Evolutionary conservation across 2,888 invertebrate species (phyloP).

Genomic region (Malacosoma neustria): DNA sequence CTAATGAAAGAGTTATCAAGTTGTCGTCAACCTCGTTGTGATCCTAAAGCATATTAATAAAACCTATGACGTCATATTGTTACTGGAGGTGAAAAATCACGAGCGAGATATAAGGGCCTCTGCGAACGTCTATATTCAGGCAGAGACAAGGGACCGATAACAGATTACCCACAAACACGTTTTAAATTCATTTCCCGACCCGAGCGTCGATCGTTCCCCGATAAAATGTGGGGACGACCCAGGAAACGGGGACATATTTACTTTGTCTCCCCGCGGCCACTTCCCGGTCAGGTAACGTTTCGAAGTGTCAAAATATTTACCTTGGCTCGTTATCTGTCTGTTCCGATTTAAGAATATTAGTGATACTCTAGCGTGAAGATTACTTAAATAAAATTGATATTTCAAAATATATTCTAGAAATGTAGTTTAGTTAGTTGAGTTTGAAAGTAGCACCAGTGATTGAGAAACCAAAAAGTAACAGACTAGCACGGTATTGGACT

Average conservation of each 20-base stretch:
- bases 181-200: constrained; percentile 75
- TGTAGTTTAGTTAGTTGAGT: no score
- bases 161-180: constrained; percentile 76
- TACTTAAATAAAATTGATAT: no score
- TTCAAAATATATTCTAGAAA: no score
- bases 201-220: constrained; percentile 70
- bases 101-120: constrained; percentile 46
- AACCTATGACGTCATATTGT: constrained; percentile 1
- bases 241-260: constrained; percentile 71
- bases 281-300: constrained; percentile 69
- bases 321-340: constrained; percentile 58
- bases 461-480: no score
- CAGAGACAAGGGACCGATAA: constrained; percentile 74
- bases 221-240: constrained; percentile 71
- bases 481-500: no score
- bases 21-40: no score
- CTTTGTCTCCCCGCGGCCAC: constrained; percentile 70
- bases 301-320: constrained; percentile 71
- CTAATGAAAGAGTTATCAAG: no score
- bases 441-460: no score
- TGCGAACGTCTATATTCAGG: constrained; percentile 67
- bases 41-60: constrained; percentile 6
- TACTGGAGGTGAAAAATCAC: constrained; percentile 37
- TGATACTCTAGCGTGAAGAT: constrained; percentile 28
- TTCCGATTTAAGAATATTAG: constrained; percentile 64